phyloP scores from a whole-genome alignment of 2,888 invertebrate genomes.

The Megamerina dolium region DNA sequence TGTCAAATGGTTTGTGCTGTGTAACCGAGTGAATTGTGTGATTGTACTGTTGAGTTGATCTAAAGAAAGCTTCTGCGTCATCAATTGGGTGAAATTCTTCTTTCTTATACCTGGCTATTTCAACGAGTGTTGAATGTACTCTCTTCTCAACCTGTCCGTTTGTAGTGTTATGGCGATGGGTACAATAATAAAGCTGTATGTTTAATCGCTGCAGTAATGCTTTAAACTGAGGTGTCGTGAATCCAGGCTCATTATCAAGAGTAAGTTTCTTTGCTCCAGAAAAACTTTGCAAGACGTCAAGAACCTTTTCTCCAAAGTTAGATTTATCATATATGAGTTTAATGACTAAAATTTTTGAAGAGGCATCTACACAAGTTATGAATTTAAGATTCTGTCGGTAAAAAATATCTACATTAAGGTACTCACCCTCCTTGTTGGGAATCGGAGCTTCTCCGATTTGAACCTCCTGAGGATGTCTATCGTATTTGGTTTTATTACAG shows the following conservation, averaged over 20 bases:
- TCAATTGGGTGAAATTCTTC: too few species aligned
- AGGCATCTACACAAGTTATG: slow-evolving; percentile 12
- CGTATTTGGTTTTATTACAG: slow-evolving; percentile 18
- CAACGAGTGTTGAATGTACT: too few species aligned
- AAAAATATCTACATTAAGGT: slow-evolving; percentile 14
- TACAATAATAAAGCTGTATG: neutral
- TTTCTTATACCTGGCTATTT: too few species aligned
- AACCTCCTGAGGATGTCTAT: slow-evolving; percentile 13
- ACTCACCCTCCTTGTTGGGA: neutral
- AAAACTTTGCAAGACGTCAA: slow-evolving; percentile 3
- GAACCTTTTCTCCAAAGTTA: neutral
- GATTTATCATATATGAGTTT: neutral
- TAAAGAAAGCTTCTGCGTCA: too few species aligned
- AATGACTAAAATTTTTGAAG: slow-evolving; percentile 14
- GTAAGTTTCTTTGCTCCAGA: neutral
- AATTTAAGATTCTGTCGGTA: slow-evolving; percentile 3
- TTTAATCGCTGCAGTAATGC: neutral
- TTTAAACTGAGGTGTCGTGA: neutral
- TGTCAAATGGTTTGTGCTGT: too few species aligned
- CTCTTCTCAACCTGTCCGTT: neutral
- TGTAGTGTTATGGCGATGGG: neutral
- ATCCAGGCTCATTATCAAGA: neutral
- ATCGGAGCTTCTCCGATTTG: slow-evolving; percentile 5
- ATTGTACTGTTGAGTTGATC: too few species aligned
- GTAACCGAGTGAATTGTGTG: too few species aligned